Conservation (phyloP, 2,113 vertebrate genomes). For the Hylia prasina region DNA sequence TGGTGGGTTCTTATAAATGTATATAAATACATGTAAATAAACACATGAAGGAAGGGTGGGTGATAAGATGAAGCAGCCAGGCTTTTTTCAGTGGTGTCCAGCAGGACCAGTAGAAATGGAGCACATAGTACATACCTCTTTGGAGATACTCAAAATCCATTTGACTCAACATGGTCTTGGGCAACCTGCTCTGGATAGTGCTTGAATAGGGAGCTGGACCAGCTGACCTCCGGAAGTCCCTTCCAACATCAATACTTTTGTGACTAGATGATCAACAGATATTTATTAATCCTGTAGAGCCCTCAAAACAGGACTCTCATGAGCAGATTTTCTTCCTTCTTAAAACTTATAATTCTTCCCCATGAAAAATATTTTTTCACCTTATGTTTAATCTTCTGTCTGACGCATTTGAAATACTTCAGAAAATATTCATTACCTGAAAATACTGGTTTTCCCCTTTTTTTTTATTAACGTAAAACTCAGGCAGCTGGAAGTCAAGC, state of each 20-base stretch:
- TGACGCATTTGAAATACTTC: neutral
- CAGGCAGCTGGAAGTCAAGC: neutral
- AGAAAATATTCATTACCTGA: neutral
- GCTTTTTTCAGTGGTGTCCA: neutral
- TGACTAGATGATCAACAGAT: neutral
- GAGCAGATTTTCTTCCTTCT: neutral
- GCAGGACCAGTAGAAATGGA: neutral
- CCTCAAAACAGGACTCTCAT: neutral
- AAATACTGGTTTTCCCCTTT: neutral
- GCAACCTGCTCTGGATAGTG: neutral
- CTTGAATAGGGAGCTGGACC: neutral
- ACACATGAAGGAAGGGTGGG: neutral
- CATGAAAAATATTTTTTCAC: neutral
- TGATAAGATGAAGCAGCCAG: neutral
- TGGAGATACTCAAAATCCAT: neutral
- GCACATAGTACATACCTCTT: rapidly evolving
- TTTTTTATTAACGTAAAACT: neutral
- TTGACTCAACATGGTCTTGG: rapidly evolving
- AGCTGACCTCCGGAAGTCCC: neutral
- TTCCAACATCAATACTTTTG: neutral
- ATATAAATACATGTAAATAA: neutral
- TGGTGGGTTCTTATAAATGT: neutral
- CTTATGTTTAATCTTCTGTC: neutral
- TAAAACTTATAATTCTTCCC: neutral
- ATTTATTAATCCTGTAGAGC: neutral